Evolutionary conservation across 2,797 vertebrate genomes (phyloP).

Genomic region (Amblyraja radiata): DNA sequence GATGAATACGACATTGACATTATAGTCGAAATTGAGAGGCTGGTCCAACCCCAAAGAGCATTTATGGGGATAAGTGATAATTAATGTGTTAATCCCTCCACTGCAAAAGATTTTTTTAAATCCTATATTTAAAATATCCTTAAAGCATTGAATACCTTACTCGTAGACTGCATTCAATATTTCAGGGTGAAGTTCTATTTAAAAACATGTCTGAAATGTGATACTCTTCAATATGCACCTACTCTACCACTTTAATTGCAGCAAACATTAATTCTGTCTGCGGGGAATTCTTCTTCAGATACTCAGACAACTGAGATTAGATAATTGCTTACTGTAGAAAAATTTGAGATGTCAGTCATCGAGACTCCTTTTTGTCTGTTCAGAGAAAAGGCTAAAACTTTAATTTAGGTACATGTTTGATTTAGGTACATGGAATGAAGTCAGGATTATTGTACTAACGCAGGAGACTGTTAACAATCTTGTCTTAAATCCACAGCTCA

Average conservation of each 20-base stretch:
- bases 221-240: background rate
- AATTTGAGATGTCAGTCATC: conserved; percentile 25
- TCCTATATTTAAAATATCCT: background rate
- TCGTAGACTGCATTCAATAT: conserved; percentile 1
- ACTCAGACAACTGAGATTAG: conserved; percentile 17
- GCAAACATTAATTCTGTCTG: conserved; percentile 34
- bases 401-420: conserved; percentile 21
- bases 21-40: background rate
- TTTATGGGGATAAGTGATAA: background rate
- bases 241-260: background rate
- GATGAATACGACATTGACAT: background rate
- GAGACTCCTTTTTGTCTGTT: conserved; percentile 24
- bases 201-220: conserved; percentile 19
- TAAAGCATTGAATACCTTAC: background rate
- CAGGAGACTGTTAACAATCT: background rate
- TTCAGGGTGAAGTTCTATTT: conserved; percentile 10
- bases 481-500: background rate
- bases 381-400: conserved; percentile 24
- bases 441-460: background rate
- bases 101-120: background rate
- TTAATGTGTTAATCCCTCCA: background rate
- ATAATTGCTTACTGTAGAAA: conserved; percentile 32
- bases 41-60: background rate
- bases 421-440: background rate
- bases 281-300: conserved; percentile 12